phyloP scores from a whole-genome alignment of 2,797 vertebrate species.

The Brotula barbata region DNA sequence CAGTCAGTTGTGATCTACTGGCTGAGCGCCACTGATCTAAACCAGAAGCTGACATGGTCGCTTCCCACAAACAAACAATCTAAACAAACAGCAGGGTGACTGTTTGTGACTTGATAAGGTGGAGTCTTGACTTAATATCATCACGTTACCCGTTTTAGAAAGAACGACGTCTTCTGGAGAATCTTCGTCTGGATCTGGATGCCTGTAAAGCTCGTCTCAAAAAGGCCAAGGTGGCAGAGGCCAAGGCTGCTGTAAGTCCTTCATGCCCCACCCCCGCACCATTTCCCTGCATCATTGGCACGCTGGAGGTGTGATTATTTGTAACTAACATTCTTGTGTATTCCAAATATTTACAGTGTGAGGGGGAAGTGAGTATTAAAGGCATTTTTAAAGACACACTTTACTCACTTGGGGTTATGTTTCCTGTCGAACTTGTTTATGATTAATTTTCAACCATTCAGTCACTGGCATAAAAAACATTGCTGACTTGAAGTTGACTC shows the following conservation, averaged over 20 bases:
- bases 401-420: slow-evolving; percentile 41
- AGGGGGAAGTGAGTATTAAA: slow-evolving; percentile 96
- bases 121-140: not conserved
- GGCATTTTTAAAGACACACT: slow-evolving; percentile 26
- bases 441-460: not conserved
- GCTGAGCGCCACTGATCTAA: not conserved
- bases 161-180: slow-evolving; percentile 89
- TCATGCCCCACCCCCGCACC: too few relatives aligned
- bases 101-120: not conserved
- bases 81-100: too few relatives aligned
- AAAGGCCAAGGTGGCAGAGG: slow-evolving; percentile 90
- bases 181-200: slow-evolving; percentile 90
- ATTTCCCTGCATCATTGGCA: not conserved
- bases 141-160: slow-evolving; percentile 76
- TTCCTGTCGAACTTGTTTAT: slow-evolving; percentile 29
- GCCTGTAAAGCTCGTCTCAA: slow-evolving; percentile 90
- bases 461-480: not conserved
- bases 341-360: slow-evolving; percentile 89
- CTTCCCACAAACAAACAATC: not conserved
- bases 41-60: slow-evolving; percentile 17
- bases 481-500: slow-evolving; percentile 6
- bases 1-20: too few relatives aligned
- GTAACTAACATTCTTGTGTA: slow-evolving; percentile 69
- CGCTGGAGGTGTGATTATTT: slow-evolving; percentile 1
- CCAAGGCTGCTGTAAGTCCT: slow-evolving; percentile 86